Percentiles rank a stretch among this genome's conserved stretches.
Evolutionary conservation across 2,113 vertebrate genomes (phyloP).

Genomic region (Burhinus bistriatus): DNA sequence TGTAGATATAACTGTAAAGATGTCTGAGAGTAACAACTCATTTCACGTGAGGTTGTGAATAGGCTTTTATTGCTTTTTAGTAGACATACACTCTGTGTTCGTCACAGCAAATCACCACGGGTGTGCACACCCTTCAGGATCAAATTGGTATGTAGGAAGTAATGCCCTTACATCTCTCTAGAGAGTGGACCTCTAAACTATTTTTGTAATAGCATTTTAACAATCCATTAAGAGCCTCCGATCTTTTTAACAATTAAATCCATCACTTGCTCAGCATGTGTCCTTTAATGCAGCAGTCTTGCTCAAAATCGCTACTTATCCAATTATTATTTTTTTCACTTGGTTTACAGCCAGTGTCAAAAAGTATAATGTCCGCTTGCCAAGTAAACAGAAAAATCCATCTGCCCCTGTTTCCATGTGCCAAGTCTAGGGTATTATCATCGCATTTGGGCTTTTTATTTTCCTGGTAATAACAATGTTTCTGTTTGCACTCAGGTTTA

Average conservation of each 20-base stretch:
- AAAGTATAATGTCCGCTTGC: conserved; percentile 9
- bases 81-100: neutral
- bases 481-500: neutral
- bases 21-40: neutral
- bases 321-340: neutral
- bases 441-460: neutral
- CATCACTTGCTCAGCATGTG: conserved; percentile 28
- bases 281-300: conserved; percentile 25
- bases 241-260: conserved; percentile 23
- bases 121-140: neutral
- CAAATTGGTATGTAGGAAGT: neutral
- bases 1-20: neutral
- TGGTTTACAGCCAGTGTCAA: neutral
- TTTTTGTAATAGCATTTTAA: neutral
- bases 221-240: conserved; percentile 15
- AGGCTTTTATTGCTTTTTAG: neutral
- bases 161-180: neutral
- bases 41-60: neutral
- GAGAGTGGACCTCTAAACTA: neutral
- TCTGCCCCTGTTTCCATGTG: neutral
- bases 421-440: neutral
- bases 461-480: neutral
- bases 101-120: neutral
- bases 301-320: conserved; percentile 20
- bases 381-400: conserved; percentile 13